Base-by-base conservation (phyloP, 1,140 invertebrate species). In the Latrodectus geometricus region DNA sequence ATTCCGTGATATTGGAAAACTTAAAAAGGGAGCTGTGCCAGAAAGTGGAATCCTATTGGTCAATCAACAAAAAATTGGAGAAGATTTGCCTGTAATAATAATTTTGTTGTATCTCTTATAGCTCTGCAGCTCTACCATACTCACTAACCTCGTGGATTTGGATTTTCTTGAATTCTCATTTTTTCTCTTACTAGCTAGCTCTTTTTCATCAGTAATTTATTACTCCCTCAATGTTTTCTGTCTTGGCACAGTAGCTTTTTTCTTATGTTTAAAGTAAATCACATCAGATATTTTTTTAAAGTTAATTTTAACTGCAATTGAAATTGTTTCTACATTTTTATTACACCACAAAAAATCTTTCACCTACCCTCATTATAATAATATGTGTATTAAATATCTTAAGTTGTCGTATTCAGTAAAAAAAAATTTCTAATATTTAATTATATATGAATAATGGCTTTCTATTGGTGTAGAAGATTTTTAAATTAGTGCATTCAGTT, bases 11-110 rank as follows among this genome's bases (percentile, higher is more conserved):
- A 98, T 98, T 93, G 91, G 90, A 35, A 97, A 97, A 92, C 97
- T 96, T 92, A 96, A 95, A 89, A 97, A 97, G 94, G 95, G 96
- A 92, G 88, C 88, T 66, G 93, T 96, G 89, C 95, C 95, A 87
- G 96, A 97, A 89, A 96, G 96, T 87, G 95, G 95, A 91, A 98
- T 99, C 92, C 98, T 96, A 76, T 94, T 99, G 89, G 97, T 99
- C 92, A 97, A 98, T 93, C 97, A 98, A 92, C 95, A 97, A 89
- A 95, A 96, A 87, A 97, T 98, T 90, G 95, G 95, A 92, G 97
- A 98, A 92, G 97, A 98, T 93, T 93, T 97, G 94, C 96, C 97
- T 95, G 96, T 96, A 95, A 94, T 87, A 82, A 77, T 66, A 72
- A 49, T 76, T 76, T 87, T 87, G 61, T 82, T 87, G 52, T 82